Conservation (phyloP, 1,140 invertebrate genomes). For the Saxidomus purpurata region DNA sequence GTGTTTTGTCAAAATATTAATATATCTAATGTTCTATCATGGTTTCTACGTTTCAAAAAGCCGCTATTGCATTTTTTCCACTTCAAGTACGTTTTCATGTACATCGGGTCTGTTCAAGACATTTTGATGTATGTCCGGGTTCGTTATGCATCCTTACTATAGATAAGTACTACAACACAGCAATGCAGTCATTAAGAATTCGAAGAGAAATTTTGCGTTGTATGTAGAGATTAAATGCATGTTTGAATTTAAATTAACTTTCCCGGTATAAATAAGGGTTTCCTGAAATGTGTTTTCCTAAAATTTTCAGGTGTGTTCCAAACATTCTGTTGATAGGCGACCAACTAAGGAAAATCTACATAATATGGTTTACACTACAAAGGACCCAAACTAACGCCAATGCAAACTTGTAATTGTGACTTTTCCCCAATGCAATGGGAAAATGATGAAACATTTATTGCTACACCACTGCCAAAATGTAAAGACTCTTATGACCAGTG, state of each 20-base stretch:
- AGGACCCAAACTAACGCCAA: too few relatives aligned
- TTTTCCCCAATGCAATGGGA: too few relatives aligned
- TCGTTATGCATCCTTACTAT: too few relatives aligned
- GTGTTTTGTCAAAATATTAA: too few relatives aligned
- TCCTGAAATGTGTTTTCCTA: slow-evolving; percentile 46
- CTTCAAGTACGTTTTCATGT: background rate
- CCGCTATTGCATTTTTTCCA: background rate
- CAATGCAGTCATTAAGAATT: background rate
- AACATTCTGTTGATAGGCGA: slow-evolving; percentile 30
- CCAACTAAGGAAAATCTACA: too few relatives aligned
- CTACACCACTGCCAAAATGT: slow-evolving; percentile 18
- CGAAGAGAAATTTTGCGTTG: slow-evolving; percentile 31
- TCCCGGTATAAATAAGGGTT: slow-evolving; percentile 36
- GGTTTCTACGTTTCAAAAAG: too few relatives aligned
- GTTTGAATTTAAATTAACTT: too few relatives aligned
- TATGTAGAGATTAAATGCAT: slow-evolving; percentile 27
- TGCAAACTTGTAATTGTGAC: background rate
- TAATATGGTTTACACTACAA: too few relatives aligned
- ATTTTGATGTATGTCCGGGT: too few relatives aligned
- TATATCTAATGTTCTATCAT: too few relatives aligned
- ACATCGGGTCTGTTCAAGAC: slow-evolving; percentile 31
- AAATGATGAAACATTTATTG: too few relatives aligned
- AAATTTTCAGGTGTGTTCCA: background rate
- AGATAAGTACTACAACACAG: slow-evolving; percentile 21
- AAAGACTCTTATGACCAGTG: slow-evolving; percentile 30